A percentile compares a stretch with the other conserved stretches of the same genome.
These are phyloP conservation scores for Pogonocherus hispidulus DNA, from an alignment of 2,888 invertebrate species.

Conservation along the genomic window DNA sequence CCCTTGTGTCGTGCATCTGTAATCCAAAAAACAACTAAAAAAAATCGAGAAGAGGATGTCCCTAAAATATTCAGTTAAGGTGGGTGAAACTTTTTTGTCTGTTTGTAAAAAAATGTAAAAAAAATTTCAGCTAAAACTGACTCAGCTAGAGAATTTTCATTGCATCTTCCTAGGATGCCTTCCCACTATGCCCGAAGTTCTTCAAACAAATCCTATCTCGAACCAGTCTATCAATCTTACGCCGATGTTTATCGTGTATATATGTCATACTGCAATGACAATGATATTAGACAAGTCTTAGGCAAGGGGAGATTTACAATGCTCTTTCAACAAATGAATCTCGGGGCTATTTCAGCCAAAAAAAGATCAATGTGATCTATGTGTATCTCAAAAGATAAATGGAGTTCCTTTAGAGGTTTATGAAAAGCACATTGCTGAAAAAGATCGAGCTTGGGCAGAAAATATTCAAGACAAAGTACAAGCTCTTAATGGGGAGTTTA, in stretches of 20 bases:
- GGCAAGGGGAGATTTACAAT: constrained; percentile 26
- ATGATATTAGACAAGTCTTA: not conserved
- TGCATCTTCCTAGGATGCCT: not conserved
- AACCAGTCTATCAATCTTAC: not conserved
- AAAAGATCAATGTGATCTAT: constrained; percentile 25
- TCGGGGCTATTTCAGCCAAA: constrained; percentile 26
- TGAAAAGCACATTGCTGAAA: not conserved
- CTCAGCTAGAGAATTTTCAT: not conserved
- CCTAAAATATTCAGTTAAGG: not conserved
- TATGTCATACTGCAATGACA: not conserved
- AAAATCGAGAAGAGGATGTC: not conserved
- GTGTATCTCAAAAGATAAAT: not conserved
- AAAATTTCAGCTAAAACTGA: not conserved
- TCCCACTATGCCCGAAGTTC: not conserved
- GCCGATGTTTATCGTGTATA: not conserved
- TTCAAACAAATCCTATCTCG: not conserved
- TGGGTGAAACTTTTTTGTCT: not conserved
- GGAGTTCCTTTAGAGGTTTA: not conserved
- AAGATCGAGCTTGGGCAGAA: not conserved
- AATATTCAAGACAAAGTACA: not conserved
- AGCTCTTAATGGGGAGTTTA: not conserved
- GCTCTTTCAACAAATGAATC: constrained; percentile 9
- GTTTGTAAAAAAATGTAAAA: not conserved
- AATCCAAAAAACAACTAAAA: not conserved
- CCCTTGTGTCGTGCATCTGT: not conserved